phyloP scores from a whole-genome alignment of 2,888 invertebrate species.

The Drosophila demipolita region DNA sequence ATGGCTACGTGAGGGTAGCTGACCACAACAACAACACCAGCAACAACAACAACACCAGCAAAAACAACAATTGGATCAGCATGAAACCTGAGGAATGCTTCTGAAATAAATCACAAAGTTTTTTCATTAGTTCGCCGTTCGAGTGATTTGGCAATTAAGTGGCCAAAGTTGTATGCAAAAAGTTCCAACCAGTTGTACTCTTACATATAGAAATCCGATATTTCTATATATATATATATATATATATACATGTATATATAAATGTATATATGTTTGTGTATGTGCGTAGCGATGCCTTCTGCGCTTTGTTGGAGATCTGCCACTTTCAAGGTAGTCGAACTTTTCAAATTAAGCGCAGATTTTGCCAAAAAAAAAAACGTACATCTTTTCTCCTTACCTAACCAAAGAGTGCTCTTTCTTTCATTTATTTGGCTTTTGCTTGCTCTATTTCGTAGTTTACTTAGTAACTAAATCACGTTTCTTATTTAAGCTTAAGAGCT shows the following conservation, averaged over 20 bases:
- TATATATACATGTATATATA: not conserved
- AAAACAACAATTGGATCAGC: not conserved
- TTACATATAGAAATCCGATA: not conserved
- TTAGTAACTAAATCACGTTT: conserved; percentile 82
- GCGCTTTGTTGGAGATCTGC: conserved; percentile 44
- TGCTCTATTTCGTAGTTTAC: conserved; percentile 74
- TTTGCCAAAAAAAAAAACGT: conserved; percentile 55
- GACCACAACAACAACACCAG: conserved; percentile 17
- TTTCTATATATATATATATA: not conserved
- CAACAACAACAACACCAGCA: not conserved
- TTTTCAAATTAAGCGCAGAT: conserved; percentile 80
- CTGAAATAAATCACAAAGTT: conserved; percentile 67
- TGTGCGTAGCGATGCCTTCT: conserved; percentile 59
- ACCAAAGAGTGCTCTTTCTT: not conserved
- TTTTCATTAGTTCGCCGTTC: conserved; percentile 73
- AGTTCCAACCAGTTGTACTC: conserved; percentile 50
- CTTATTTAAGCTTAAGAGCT: conserved; percentile 83
- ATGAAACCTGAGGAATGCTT: conserved; percentile 16
- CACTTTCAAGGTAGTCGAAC: conserved; percentile 58
- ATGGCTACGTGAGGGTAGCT: conserved; percentile 46
- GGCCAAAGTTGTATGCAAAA: conserved; percentile 72
- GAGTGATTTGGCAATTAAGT: conserved; percentile 71
- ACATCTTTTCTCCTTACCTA: conserved; percentile 11
- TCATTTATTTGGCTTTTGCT: conserved; percentile 2
- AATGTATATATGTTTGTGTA: not conserved